Conservation (phyloP, 2,113 vertebrate genomes). For the Halichoeres trimaculatus region DNA sequence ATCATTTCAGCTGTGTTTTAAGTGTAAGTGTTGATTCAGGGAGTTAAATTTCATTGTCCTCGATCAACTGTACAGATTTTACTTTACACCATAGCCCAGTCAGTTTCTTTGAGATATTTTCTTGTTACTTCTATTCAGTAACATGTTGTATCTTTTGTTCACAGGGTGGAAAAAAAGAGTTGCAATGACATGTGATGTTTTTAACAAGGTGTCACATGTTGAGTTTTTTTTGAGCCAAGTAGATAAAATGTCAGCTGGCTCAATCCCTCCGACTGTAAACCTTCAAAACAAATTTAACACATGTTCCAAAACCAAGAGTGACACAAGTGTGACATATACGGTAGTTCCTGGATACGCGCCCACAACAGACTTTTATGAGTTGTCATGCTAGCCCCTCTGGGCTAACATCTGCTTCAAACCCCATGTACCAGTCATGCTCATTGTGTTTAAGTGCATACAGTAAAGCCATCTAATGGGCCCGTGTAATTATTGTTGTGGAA, state of each 20-base stretch:
- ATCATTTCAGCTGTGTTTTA: too few relatives aligned
- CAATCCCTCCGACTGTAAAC: slow-evolving; percentile 1
- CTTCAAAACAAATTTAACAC: slow-evolving; percentile 31
- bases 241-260: neutral
- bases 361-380: slow-evolving; percentile 41
- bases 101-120: too few relatives aligned
- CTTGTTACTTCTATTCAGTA: too few relatives aligned
- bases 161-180: too few relatives aligned
- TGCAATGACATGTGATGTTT: too few relatives aligned
- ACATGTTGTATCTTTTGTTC: too few relatives aligned
- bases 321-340: slow-evolving; percentile 52
- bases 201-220: neutral
- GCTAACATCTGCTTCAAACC: slow-evolving; percentile 45
- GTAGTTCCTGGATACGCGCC: slow-evolving; percentile 45
- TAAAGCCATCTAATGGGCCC: slow-evolving; percentile 61
- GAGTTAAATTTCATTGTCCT: too few relatives aligned
- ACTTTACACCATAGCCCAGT: too few relatives aligned
- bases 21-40: too few relatives aligned
- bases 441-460: slow-evolving; percentile 39
- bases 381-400: slow-evolving; percentile 53
- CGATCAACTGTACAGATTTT: too few relatives aligned
- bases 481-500: slow-evolving; percentile 68
- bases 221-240: neutral
- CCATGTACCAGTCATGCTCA: slow-evolving; percentile 13
- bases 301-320: slow-evolving; percentile 15